Percentiles rank a stretch among this genome's conserved stretches.
These are phyloP conservation scores for Siniperca chuatsi DNA, from an alignment of 2,113 vertebrate species.

Conservation along the genomic window DNA sequence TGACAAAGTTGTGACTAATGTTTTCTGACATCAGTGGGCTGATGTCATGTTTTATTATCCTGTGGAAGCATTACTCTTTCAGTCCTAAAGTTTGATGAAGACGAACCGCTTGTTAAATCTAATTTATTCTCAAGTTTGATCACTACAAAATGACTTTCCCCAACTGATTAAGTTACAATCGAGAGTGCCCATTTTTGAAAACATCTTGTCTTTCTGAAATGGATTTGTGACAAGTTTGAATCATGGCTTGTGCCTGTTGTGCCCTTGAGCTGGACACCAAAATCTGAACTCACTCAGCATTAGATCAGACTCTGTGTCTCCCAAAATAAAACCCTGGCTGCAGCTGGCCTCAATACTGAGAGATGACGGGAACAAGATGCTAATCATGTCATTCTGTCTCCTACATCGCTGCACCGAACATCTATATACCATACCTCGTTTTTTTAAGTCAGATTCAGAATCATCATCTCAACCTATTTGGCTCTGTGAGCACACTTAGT, in stretches of 20 bases:
- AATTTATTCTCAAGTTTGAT: slow-evolving; percentile 48
- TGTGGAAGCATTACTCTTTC: slow-evolving; percentile 32
- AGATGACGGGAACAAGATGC: slow-evolving; percentile 59
- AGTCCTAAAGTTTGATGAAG: slow-evolving; percentile 48
- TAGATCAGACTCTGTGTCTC: slow-evolving; percentile 55
- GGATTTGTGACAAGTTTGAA: slow-evolving; percentile 57
- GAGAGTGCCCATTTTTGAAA: slow-evolving; percentile 13
- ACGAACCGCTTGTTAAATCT: slow-evolving; percentile 42
- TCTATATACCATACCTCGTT: slow-evolving; percentile 14
- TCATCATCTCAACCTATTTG: slow-evolving; percentile 74
- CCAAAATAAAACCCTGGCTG: slow-evolving; percentile 61
- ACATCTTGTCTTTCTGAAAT: slow-evolving; percentile 1
- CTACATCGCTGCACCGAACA: slow-evolving; percentile 56
- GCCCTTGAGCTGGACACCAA: slow-evolving; percentile 74
- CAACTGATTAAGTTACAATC: slow-evolving; percentile 29
- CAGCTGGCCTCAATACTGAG: slow-evolving; percentile 61
- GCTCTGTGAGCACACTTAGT: slow-evolving; percentile 63
- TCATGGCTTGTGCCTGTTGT: slow-evolving; percentile 51
- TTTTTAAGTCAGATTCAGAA: slow-evolving; percentile 44
- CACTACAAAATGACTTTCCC: slow-evolving; percentile 14
- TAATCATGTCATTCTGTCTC: slow-evolving; percentile 59
- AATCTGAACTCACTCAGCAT: slow-evolving; percentile 60
- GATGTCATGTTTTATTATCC: slow-evolving; percentile 73
- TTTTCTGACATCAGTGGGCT: slow-evolving; percentile 70
- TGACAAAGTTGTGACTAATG: slow-evolving; percentile 74